A percentile compares a stretch with the other conserved stretches of the same genome.
Evolutionary conservation across 2,888 invertebrate species (phyloP).

Genomic region (Lydus trimaculatus): DNA sequence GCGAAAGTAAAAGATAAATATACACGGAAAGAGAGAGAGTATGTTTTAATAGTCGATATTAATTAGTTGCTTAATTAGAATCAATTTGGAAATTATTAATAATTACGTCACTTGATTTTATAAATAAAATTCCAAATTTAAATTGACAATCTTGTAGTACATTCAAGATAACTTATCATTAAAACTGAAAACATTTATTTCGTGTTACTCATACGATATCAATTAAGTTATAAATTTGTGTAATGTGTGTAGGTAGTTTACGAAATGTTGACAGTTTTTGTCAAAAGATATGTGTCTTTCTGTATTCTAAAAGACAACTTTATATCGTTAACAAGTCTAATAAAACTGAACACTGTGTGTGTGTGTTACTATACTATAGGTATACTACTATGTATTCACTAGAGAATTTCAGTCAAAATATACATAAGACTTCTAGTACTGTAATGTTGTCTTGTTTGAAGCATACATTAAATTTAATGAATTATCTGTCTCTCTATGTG

Average conservation of each 20-base stretch:
- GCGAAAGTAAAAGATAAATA: too few species aligned
- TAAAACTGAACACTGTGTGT: background rate
- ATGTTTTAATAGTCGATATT: too few species aligned
- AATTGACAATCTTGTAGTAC: background rate
- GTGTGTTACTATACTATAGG: too few species aligned
- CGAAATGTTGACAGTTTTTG: background rate
- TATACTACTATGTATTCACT: too few species aligned
- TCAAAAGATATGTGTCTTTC: background rate
- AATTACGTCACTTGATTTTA: background rate
- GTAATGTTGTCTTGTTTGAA: slow-evolving; percentile 33
- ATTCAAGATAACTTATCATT: background rate
- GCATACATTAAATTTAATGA: slow-evolving; percentile 43
- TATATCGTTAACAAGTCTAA: background rate
- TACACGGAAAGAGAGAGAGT: too few species aligned
- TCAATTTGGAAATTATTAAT: background rate
- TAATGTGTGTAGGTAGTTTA: background rate
- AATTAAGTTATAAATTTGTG: too few species aligned
- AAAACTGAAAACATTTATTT: background rate
- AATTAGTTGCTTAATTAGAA: background rate
- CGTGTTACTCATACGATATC: background rate
- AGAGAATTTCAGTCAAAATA: slow-evolving; percentile 34
- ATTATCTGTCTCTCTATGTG: slow-evolving; percentile 29
- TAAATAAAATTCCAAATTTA: background rate
- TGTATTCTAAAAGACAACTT: background rate
- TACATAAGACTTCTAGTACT: slow-evolving; percentile 27